phyloP scores from a whole-genome alignment of 2,888 invertebrate species.

The Chydorus sphaericus region DNA sequence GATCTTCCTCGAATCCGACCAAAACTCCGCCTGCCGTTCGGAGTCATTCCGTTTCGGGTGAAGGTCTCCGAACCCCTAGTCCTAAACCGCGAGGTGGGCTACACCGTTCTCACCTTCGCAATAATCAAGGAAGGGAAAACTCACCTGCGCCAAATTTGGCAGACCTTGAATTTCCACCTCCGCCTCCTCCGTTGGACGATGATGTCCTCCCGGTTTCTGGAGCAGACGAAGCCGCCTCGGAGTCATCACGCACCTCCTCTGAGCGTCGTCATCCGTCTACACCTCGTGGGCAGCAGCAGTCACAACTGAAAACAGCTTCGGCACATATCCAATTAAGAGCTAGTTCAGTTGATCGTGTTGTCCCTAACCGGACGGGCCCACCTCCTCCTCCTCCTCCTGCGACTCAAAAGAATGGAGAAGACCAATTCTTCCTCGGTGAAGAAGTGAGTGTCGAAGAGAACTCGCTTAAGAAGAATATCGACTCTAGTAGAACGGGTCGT shows the following conservation, averaged over 20 bases:
- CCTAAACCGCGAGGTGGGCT: conserved; percentile 24
- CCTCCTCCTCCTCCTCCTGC: no score
- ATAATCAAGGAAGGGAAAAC: neutral
- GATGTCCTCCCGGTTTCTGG: conserved; percentile 1
- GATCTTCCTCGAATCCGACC: neutral
- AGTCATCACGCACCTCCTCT: neutral
- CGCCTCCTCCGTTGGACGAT: conserved; percentile 17
- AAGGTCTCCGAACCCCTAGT: conserved; percentile 47
- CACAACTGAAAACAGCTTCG: conserved; percentile 15
- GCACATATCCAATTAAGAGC: conserved; percentile 9
- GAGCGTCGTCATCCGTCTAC: conserved; percentile 18
- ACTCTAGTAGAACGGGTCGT: neutral
- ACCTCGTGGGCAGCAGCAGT: conserved; percentile 21
- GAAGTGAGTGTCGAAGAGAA: conserved; percentile 11
- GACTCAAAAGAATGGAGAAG: no score
- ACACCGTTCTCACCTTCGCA: neutral
- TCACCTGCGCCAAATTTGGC: conserved; percentile 30
- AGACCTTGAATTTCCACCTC: conserved; percentile 53
- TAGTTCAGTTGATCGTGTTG: neutral
- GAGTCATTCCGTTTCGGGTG: conserved; percentile 45
- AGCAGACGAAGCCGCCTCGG: neutral
- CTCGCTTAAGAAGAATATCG: conserved; percentile 7
- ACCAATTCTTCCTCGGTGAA: conserved; percentile 11
- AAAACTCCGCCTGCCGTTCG: conserved; percentile 10
- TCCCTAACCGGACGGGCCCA: neutral